Evolutionary conservation across 2,888 invertebrate species (phyloP).

Genomic region (Asteroscopus sphinx): DNA sequence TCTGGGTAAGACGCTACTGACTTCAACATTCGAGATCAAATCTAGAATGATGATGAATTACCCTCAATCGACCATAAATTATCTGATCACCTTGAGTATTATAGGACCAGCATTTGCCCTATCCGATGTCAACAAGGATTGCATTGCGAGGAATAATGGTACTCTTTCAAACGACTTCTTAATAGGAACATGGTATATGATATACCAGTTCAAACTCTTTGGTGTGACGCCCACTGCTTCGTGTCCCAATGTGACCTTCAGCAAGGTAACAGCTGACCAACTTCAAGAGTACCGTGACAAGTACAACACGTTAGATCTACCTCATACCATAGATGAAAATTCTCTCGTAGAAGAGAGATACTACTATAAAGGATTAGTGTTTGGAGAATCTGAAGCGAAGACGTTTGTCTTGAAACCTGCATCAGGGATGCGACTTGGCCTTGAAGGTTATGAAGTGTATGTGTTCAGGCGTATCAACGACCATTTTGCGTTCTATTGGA

Average conservation of each 20-base stretch:
- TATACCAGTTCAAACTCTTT: constrained; percentile 24
- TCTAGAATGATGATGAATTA: too few species aligned
- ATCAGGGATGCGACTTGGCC: neutral
- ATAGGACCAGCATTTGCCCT: constrained; percentile 7
- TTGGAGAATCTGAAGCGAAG: constrained; percentile 32
- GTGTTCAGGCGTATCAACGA: constrained; percentile 29
- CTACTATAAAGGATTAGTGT: constrained; percentile 20
- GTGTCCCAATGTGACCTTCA: constrained; percentile 27
- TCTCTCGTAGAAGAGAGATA: neutral
- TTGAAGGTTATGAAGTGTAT: constrained; percentile 7
- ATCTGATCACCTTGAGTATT: neutral
- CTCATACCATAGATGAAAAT: constrained; percentile 21
- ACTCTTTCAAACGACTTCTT: constrained; percentile 25
- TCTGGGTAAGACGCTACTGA: too few species aligned
- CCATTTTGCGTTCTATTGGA: constrained; percentile 40
- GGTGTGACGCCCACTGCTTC: constrained; percentile 8
- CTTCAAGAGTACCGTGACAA: constrained; percentile 26
- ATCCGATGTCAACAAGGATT: constrained; percentile 32
- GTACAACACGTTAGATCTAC: constrained; percentile 9
- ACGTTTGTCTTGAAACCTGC: constrained; percentile 31
- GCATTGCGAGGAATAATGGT: constrained; percentile 24
- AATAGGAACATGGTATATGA: constrained; percentile 40
- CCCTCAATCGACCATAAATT: too few species aligned
- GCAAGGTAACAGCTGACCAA: constrained; percentile 24
- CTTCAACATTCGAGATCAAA: too few species aligned